Evolutionary conservation across 2,888 invertebrate genomes (phyloP), one percentile per base, ranked within the genome.

Genomic region (Epinotia bilunana): DNA sequence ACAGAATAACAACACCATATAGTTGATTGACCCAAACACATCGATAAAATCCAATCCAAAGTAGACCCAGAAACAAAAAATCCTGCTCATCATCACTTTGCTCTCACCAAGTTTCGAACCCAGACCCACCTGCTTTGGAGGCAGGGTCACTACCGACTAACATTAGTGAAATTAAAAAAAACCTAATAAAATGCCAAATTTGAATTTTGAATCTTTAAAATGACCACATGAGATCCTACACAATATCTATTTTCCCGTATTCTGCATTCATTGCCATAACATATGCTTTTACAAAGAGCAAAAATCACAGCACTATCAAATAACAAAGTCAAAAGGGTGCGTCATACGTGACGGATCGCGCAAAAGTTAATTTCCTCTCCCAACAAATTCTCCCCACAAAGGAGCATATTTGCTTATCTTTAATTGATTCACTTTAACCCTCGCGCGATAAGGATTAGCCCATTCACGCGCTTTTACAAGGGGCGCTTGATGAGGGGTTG

Each of bases 401-500:
- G 86, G 83, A 86, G 83, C 90, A 90, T 93, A 94, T 94, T 94
- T 93, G 94, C 92, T 94, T 94, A 93, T 94, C 93, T 94, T 92
- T 93, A 93, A 94, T 94, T 93, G 93, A 94, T 94, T 93, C 92
- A 92, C 90, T 94, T 84, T 91, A 90, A 88, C 92, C 92, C 92
- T 86, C 85, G 82, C 85, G 82, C 77, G 93, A 93, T 93, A 92
- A 92, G 93, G 93, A 93, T 94, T 93, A 93, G 91, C 88, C 89
- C 89, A 93, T 93, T 94, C 93, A 92, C 90, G 90, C 91, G 91
- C 92, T 93, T 94, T 93, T 94, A 93, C 91, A 93, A 93, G 93
- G 93, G 93, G 92, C 88, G 88, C 82, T 89, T 93, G 91, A 91
- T 90, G 90, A 92, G 90, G 87, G 23, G 13, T n/a, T 53, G 57